phyloP scores from a whole-genome alignment of 2,797 vertebrate genomes.

The Sternotherus odoratus region DNA sequence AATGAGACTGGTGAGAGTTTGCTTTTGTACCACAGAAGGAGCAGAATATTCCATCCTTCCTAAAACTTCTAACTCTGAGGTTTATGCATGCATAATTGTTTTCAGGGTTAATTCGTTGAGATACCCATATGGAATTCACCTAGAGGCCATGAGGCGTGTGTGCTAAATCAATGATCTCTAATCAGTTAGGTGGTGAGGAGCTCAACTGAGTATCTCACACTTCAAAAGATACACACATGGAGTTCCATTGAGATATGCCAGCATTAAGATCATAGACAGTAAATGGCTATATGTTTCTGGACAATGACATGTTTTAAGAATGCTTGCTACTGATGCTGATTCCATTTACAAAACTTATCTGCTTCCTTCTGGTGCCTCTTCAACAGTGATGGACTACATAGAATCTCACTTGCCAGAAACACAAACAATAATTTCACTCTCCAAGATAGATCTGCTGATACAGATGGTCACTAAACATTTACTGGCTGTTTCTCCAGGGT shows the following conservation, averaged over 20 bases:
- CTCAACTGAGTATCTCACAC: not conserved
- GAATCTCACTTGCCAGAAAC: not conserved
- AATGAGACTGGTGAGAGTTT: not conserved
- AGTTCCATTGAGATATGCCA: not conserved
- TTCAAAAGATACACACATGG: not conserved
- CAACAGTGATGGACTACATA: not conserved
- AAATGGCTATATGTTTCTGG: not conserved
- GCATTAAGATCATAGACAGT: not conserved
- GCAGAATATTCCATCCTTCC: not conserved
- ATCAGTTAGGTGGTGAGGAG: not conserved
- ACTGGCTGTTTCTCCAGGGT: not conserved
- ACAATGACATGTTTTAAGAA: not conserved
- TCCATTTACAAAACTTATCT: not conserved
- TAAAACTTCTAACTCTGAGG: not conserved
- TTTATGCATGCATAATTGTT: not conserved
- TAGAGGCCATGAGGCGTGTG: not conserved
- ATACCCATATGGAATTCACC: not conserved
- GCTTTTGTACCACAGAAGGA: not conserved
- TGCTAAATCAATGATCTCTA: not conserved
- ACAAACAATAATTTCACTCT: not conserved
- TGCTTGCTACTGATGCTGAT: not conserved
- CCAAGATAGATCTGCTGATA: not conserved
- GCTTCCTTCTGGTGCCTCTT: not conserved
- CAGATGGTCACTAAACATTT: not conserved
- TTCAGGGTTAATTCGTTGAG: not conserved